phyloP scores from a whole-genome alignment of 2,888 invertebrate genomes.

The Protophormia terraenovae region DNA sequence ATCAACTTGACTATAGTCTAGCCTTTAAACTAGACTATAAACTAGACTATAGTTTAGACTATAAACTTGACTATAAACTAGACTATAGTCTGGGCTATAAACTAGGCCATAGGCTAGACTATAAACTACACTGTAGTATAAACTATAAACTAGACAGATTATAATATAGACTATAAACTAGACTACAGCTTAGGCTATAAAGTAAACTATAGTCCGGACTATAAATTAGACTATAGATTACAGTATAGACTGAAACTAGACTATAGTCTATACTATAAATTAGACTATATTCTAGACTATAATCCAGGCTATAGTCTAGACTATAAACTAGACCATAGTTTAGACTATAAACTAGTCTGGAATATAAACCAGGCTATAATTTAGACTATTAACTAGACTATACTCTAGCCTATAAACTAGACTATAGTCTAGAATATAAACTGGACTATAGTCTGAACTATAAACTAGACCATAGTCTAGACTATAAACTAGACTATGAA shows the following conservation, averaged over 20 bases:
- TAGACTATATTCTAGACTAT: too few species aligned
- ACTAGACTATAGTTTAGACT: too few species aligned
- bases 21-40: too few species aligned
- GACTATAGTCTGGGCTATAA: background rate
- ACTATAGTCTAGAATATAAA: background rate
- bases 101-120: background rate
- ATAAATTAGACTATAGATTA: background rate
- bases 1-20: too few species aligned
- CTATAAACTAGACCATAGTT: background rate
- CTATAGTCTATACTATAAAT: too few species aligned
- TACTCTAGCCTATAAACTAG: background rate
- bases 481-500: background rate
- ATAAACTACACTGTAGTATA: background rate
- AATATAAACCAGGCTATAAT: too few species aligned
- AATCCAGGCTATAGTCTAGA: background rate
- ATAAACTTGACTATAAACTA: too few species aligned
- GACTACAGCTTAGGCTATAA: too few species aligned
- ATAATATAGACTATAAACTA: too few species aligned
- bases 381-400: background rate
- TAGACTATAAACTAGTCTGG: background rate
- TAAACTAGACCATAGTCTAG: too few species aligned
- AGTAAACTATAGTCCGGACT: background rate
- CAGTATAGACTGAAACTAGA: too few species aligned
- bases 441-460: background rate
- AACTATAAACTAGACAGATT: too few species aligned